These are phyloP conservation scores for Pycnonotus jocosus DNA, from an alignment of 2,113 vertebrate species.

Conservation along the genomic window DNA sequence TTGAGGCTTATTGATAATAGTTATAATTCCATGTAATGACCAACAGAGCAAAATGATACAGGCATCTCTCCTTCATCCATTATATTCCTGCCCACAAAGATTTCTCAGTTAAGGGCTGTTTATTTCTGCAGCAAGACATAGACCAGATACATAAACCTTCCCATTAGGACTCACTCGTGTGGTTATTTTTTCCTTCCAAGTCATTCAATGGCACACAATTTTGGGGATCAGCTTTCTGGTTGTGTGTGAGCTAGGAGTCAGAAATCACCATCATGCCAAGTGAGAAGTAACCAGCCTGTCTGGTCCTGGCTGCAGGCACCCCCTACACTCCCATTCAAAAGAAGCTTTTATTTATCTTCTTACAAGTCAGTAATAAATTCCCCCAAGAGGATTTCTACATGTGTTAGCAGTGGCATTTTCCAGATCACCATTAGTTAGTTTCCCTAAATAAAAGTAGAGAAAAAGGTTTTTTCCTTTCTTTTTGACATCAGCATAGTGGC, in stretches of 20 bases:
- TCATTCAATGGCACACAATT: neutral
- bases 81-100: slow-evolving; percentile 21
- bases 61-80: slow-evolving; percentile 41
- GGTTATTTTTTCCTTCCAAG: neutral
- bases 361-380: neutral
- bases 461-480: neutral
- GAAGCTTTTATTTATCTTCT: neutral
- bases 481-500: neutral
- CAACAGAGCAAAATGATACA: slow-evolving; percentile 39
- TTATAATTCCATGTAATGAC: slow-evolving; percentile 44
- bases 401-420: neutral
- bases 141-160: slow-evolving; percentile 55
- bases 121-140: slow-evolving; percentile 57
- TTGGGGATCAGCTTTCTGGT: slow-evolving; percentile 45
- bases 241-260: neutral
- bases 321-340: neutral
- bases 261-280: neutral
- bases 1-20: slow-evolving; percentile 54
- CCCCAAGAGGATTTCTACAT: neutral
- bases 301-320: neutral
- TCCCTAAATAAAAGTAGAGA: neutral
- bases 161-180: neutral
- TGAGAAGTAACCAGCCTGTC: neutral
- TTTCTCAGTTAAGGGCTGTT: slow-evolving; percentile 49
- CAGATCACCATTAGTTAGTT: neutral